phyloP scores from a whole-genome alignment of 2,888 invertebrate species.

The Erebia aethiops region DNA sequence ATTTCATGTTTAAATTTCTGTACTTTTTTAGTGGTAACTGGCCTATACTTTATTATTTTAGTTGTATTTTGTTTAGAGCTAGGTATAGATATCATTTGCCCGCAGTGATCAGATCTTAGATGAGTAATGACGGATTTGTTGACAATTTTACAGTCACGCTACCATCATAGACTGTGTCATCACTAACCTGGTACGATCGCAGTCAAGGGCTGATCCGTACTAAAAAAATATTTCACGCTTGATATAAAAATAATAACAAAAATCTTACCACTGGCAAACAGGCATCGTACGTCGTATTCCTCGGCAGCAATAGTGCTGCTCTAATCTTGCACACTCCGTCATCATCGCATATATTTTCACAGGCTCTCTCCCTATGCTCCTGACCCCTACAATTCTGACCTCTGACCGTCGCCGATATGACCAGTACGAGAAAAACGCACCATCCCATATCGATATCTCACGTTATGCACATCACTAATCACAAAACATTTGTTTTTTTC shows the following conservation, averaged over 20 bases:
- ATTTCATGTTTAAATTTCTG: no score
- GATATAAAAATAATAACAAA: not conserved
- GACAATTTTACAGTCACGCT: no score
- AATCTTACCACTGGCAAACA: constrained; percentile 78
- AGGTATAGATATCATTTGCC: no score
- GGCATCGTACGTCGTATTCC: constrained; percentile 78
- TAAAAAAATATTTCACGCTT: no score
- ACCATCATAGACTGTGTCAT: no score
- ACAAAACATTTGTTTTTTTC: not conserved
- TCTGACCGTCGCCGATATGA: constrained; percentile 41
- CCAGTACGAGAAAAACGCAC: constrained; percentile 53
- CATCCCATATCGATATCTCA: constrained; percentile 57
- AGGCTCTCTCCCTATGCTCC: constrained; percentile 62
- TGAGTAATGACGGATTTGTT: no score
- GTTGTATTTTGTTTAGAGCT: no score
- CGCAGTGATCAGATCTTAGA: no score
- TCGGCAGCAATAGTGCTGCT: constrained; percentile 86
- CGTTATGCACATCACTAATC: constrained; percentile 49
- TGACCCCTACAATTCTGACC: constrained; percentile 69
- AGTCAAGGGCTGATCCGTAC: no score
- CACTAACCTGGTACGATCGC: no score
- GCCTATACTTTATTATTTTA: no score
- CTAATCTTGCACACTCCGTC: constrained; percentile 83
- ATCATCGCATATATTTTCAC: constrained; percentile 76
- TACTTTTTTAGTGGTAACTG: no score